Base-by-base conservation (phyloP, 1,140 invertebrate genomes). In the Papilio xuthus region DNA sequence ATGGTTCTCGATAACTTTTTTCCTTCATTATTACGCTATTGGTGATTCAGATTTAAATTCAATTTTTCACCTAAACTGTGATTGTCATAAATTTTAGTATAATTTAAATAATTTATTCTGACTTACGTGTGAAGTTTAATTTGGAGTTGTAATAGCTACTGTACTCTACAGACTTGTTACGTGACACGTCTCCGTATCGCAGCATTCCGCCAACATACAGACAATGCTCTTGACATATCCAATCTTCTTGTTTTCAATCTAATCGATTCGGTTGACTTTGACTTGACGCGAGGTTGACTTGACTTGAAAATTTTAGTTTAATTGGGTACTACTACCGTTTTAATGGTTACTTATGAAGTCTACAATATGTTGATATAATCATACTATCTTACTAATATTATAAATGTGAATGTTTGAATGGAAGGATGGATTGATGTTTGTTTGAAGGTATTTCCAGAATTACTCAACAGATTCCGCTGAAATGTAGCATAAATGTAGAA, bases 171-270 rank as follows among this genome's bases (percentile, higher is more conserved):
- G 71, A 4, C 71, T 73, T 47, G 71, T 73, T 47, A 47, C 41
- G 71, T 20, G 41, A 47, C 71, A 73, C 71, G 23, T 70, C 69
- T 20, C 18, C 10, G 69, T 37, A 32, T 73, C 71, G 42, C 42
- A 72, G 41, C 70, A n/a, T 28, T 44, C 20, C 41, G n/a, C 41
- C 32, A 50, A 73, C 37, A 73, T 50, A 73, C 71, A 73, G 71
- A 50, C 71, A 44, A 47, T 73, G 37, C 37, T 73, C 71, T 73
- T 73, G 71, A 73, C 71, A 73, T 42, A 42, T 73, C 71, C 71
- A 44, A 73, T 42, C 71, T 73, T 73, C 71, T 73, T 73, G 71
- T 73, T 73, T 73, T 73, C 71, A 73, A 73, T 73, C 41, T 73
- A 73, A 73, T 73, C 41, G 32, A 67, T 67, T 67, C 60, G 26